phyloP scores from a whole-genome alignment of 2,797 vertebrate species.

The Arrhamphus sclerolepis region DNA sequence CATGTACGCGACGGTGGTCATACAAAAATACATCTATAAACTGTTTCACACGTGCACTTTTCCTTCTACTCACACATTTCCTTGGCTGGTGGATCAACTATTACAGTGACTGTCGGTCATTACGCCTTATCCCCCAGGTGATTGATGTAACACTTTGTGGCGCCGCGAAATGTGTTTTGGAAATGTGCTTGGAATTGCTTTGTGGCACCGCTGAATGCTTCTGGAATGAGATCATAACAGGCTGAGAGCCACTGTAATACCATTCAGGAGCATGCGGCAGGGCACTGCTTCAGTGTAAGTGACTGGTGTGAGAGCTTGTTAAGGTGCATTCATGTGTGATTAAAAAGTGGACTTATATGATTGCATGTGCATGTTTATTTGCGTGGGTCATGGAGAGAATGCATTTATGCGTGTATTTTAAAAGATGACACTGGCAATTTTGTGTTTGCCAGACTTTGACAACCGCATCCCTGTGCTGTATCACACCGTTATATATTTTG shows the following conservation, averaged over 20 bases:
- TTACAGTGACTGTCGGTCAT: slow-evolving; percentile 72
- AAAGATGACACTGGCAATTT: slow-evolving; percentile 26
- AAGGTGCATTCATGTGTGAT: slow-evolving; percentile 24
- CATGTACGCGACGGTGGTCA: background rate
- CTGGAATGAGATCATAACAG: slow-evolving; percentile 78
- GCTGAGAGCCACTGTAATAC: slow-evolving; percentile 72
- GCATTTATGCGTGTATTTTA: slow-evolving; percentile 20
- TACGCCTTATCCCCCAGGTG: slow-evolving; percentile 76
- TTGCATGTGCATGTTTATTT: background rate
- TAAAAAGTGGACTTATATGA: slow-evolving; percentile 14
- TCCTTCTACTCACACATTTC: slow-evolving; percentile 27
- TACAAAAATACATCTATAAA: slow-evolving; percentile 11
- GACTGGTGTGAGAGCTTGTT: slow-evolving; percentile 35
- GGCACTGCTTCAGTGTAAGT: slow-evolving; percentile 53
- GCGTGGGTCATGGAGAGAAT: background rate
- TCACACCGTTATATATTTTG: slow-evolving; percentile 37
- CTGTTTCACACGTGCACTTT: slow-evolving; percentile 8
- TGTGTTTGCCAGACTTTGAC: slow-evolving; percentile 9
- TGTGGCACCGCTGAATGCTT: slow-evolving; percentile 72
- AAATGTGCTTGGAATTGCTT: slow-evolving; percentile 81
- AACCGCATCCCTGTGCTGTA: slow-evolving; percentile 30
- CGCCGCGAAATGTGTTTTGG: slow-evolving; percentile 73
- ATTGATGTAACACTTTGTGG: slow-evolving; percentile 79
- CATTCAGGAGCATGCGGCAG: slow-evolving; percentile 72
- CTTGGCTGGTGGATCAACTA: slow-evolving; percentile 66